These are phyloP conservation scores for Melipona beecheii DNA, from an alignment of 2,888 invertebrate genomes.

Conservation along the genomic window DNA sequence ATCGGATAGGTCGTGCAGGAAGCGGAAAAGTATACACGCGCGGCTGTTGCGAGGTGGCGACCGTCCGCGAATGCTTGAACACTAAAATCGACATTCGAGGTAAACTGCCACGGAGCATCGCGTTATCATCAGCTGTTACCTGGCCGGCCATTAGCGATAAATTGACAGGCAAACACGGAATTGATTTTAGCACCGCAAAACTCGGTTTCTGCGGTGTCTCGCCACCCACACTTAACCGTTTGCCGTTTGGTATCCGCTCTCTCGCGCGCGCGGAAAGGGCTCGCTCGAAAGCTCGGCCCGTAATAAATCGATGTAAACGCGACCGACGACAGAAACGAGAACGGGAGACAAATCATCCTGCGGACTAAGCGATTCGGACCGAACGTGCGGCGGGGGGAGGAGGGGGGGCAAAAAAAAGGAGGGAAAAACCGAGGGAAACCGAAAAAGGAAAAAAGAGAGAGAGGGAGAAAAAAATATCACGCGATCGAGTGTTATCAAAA, in stretches of 20 bases:
- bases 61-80: slow-evolving; percentile 65
- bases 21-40: slow-evolving; percentile 32
- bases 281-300: slow-evolving; percentile 59
- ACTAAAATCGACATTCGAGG: slow-evolving; percentile 74
- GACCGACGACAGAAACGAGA: slow-evolving; percentile 62
- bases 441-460: neutral
- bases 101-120: slow-evolving; percentile 70
- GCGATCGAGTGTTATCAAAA: slow-evolving; percentile 65
- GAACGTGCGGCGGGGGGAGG: neutral
- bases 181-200: slow-evolving; percentile 77
- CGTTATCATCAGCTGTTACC: slow-evolving; percentile 76
- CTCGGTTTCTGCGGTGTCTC: slow-evolving; percentile 74
- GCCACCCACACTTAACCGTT: slow-evolving; percentile 72
- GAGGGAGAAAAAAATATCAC: slow-evolving; percentile 7
- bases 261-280: slow-evolving; percentile 55
- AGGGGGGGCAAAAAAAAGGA: neutral
- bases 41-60: slow-evolving; percentile 36
- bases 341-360: slow-evolving; percentile 61
- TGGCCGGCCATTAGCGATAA: slow-evolving; percentile 72
- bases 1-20: slow-evolving; percentile 3
- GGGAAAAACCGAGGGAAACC: neutral
- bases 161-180: slow-evolving; percentile 77
- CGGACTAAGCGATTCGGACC: slow-evolving; percentile 48
- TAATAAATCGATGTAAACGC: slow-evolving; percentile 75
- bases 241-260: slow-evolving; percentile 65